Evolutionary conservation across 2,113 vertebrate species (phyloP).

Genomic region (Corythoichthys haematopterus): DNA sequence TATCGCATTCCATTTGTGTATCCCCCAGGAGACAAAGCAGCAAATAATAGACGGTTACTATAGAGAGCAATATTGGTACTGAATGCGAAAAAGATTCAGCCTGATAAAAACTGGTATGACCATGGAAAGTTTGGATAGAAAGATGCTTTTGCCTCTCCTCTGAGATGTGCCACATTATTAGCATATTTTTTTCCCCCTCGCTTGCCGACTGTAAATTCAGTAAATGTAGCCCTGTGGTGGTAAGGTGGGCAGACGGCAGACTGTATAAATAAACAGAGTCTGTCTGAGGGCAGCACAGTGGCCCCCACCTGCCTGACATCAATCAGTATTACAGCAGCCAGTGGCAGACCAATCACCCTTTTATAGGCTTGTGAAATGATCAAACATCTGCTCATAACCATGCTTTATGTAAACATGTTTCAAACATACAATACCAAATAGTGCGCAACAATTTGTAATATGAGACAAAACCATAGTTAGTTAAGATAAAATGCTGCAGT

Average conservation of each 20-base stretch:
- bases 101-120: slow-evolving; percentile 24
- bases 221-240: slow-evolving; percentile 50
- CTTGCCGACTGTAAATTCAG: slow-evolving; percentile 65
- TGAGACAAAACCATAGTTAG: slow-evolving; percentile 17
- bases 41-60: slow-evolving; percentile 42
- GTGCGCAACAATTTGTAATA: slow-evolving; percentile 19
- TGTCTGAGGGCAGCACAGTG: slow-evolving; percentile 60
- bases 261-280: slow-evolving; percentile 69
- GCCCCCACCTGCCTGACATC: slow-evolving; percentile 70
- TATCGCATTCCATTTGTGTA: slow-evolving; percentile 56
- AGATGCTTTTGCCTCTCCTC: slow-evolving; percentile 55
- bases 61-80: slow-evolving; percentile 13
- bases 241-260: slow-evolving; percentile 62
- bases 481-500: slow-evolving; percentile 17
- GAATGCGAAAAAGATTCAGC: slow-evolving; percentile 25
- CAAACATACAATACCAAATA: slow-evolving; percentile 50
- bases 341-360: slow-evolving; percentile 68
- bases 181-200: slow-evolving; percentile 45
- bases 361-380: slow-evolving; percentile 70
- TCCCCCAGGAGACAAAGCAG: slow-evolving; percentile 29
- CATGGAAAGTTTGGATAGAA: slow-evolving; percentile 43
- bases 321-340: slow-evolving; percentile 70
- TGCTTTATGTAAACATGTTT: slow-evolving; percentile 57
- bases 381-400: slow-evolving; percentile 71
- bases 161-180: slow-evolving; percentile 50